A percentile compares a stretch with the other conserved stretches of the same genome.
These are phyloP conservation scores for Drosophila dives DNA, from an alignment of 2,888 invertebrate genomes.

Conservation along the genomic window DNA sequence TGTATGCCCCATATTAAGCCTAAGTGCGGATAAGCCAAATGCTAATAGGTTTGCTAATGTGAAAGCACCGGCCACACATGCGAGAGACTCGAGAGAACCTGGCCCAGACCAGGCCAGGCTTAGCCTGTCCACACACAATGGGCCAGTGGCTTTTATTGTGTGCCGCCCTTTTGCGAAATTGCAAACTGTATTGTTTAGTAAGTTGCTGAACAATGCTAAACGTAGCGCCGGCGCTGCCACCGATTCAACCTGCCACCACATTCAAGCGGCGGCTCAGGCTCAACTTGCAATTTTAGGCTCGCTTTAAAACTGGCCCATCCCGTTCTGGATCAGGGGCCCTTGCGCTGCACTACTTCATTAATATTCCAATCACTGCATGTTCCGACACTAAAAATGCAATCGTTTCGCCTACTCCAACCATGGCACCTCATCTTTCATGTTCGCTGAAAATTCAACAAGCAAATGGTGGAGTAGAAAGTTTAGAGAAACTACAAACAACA, in stretches of 20 bases:
- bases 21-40: constrained; percentile 74
- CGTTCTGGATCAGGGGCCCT: neutral
- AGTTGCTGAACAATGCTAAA: constrained; percentile 66
- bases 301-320: neutral
- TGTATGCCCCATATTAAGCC: constrained; percentile 45
- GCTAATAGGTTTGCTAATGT: constrained; percentile 70
- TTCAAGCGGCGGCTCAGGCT: constrained; percentile 3
- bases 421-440: constrained; percentile 26
- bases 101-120: constrained; percentile 30
- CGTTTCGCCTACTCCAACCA: constrained; percentile 9
- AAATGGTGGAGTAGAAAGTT: neutral
- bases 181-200: constrained; percentile 56
- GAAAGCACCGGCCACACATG: constrained; percentile 61
- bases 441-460: constrained; percentile 16
- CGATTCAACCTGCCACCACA: constrained; percentile 10
- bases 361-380: constrained; percentile 60
- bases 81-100: constrained; percentile 3
- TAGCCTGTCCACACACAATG: constrained; percentile 42
- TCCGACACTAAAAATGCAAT: constrained; percentile 38
- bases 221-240: constrained; percentile 74
- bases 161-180: constrained; percentile 37
- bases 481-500: neutral
- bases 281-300: neutral
- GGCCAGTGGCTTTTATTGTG: constrained; percentile 71
- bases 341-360: constrained; percentile 26